Percentiles rank a stretch among this genome's conserved stretches.
phyloP scores from a whole-genome alignment of 2,113 vertebrate genomes.

The Xenus cinereus region DNA sequence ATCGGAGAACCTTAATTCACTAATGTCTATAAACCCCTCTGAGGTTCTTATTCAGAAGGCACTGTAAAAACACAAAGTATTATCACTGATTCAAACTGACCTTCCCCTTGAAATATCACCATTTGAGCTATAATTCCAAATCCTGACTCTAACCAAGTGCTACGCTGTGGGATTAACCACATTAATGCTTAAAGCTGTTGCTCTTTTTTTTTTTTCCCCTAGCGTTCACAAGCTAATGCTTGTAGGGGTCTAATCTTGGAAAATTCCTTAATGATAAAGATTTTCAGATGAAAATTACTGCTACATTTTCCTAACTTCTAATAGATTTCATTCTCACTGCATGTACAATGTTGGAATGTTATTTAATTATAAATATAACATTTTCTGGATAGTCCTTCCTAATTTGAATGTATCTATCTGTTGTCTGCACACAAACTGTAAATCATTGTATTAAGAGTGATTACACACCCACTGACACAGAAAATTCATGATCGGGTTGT shows the following conservation, averaged over 20 bases:
- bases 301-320: slow-evolving; percentile 13
- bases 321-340: slow-evolving; percentile 2
- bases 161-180: slow-evolving; percentile 69
- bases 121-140: slow-evolving; percentile 74
- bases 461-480: slow-evolving; percentile 61
- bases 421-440: slow-evolving; percentile 43
- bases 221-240: slow-evolving; percentile 63
- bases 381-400: neutral
- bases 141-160: slow-evolving; percentile 71
- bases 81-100: slow-evolving; percentile 73
- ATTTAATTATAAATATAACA: slow-evolving; percentile 34
- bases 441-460: slow-evolving; percentile 63
- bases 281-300: slow-evolving; percentile 65
- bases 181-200: slow-evolving; percentile 75
- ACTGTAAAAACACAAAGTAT: slow-evolving; percentile 53
- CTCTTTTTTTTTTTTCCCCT: slow-evolving; percentile 38
- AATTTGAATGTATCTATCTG: slow-evolving; percentile 31
- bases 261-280: slow-evolving; percentile 70
- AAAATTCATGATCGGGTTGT: slow-evolving; percentile 60
- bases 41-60: slow-evolving; percentile 45
- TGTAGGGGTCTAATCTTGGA: slow-evolving; percentile 66
- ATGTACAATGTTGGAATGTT: neutral
- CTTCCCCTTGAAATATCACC: slow-evolving; percentile 73
- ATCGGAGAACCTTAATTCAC: slow-evolving; percentile 57
- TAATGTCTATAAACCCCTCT: slow-evolving; percentile 57